A percentile compares a stretch with the other conserved stretches of the same genome.
phyloP scores from a whole-genome alignment of 2,888 invertebrate genomes.

The Netelia melanura region DNA sequence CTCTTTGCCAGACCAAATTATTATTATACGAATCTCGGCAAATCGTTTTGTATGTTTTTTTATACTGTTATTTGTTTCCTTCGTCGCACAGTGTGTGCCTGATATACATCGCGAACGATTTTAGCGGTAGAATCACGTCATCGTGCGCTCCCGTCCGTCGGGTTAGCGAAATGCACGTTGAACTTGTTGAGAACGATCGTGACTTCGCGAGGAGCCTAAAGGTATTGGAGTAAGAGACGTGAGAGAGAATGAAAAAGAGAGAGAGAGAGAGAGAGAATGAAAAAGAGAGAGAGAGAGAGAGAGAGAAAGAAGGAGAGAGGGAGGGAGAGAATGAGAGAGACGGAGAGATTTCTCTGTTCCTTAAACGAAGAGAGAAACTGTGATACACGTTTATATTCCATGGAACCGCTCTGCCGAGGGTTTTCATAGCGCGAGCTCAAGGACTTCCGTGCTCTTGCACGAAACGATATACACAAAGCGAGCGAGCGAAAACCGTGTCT shows the following conservation, averaged over 20 bases:
- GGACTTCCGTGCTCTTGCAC: slow-evolving; percentile 47
- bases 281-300: slow-evolving; percentile 11
- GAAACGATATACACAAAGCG: slow-evolving; percentile 21
- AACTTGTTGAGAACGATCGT: slow-evolving; percentile 53
- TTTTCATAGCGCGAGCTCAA: slow-evolving; percentile 39
- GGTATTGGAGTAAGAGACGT: neutral
- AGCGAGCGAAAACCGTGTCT: slow-evolving; percentile 4
- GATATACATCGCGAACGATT: neutral
- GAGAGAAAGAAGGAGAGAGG: no score
- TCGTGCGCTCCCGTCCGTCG: neutral
- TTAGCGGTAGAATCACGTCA: slow-evolving; percentile 8
- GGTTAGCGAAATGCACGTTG: slow-evolving; percentile 20
- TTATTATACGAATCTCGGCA: slow-evolving; percentile 6
- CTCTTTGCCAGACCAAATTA: slow-evolving; percentile 37
- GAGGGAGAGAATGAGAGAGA: neutral
- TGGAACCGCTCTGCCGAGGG: slow-evolving; percentile 24
- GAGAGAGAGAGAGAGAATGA: neutral
- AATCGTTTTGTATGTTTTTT: slow-evolving; percentile 9
- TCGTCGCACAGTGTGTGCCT: neutral
- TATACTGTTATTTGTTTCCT: neutral
- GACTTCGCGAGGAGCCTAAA: slow-evolving; percentile 44
- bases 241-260: neutral
- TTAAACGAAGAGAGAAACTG: slow-evolving; percentile 4
- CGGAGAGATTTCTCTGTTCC: slow-evolving; percentile 9
- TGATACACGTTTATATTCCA: slow-evolving; percentile 28